These are phyloP conservation scores for Corythoichthys haematopterus DNA, from an alignment of 2,113 vertebrate genomes.

Conservation along the genomic window DNA sequence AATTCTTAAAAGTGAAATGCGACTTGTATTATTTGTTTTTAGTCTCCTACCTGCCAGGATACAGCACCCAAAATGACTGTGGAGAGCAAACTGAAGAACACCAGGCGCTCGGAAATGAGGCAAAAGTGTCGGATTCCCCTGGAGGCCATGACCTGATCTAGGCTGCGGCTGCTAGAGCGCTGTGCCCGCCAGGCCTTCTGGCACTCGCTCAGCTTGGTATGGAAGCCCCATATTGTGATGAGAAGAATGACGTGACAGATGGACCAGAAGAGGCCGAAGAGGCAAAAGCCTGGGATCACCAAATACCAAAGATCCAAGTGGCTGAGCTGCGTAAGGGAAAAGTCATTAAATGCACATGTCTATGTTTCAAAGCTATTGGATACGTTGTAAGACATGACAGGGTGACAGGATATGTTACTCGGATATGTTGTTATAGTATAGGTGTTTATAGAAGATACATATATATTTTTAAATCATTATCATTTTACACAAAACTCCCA, in stretches of 20 bases:
- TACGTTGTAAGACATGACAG: no score
- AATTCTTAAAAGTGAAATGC: conserved; percentile 16
- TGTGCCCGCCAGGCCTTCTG: conserved; percentile 84
- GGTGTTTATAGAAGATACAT: no score
- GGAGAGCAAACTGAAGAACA: conserved; percentile 87
- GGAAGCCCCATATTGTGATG: conserved; percentile 95
- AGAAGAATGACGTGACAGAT: conserved; percentile 91
- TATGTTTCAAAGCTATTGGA: not conserved
- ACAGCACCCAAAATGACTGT: conserved; percentile 86
- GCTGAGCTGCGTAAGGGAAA: conserved; percentile 60
- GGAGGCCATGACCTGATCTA: conserved; percentile 94
- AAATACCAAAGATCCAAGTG: conserved; percentile 90
- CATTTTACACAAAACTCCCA: no score
- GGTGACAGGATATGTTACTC: no score
- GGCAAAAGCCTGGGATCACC: conserved; percentile 93
- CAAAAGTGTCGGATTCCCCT: conserved; percentile 99
- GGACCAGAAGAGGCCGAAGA: conserved; percentile 94
- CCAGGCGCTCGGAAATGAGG: conserved; percentile 91
- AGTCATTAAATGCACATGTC: not conserved
- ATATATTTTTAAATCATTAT: no score
- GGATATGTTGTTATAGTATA: no score
- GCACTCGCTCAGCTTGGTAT: conserved; percentile 91
- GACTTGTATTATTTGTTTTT: not conserved
- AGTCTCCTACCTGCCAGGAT: conserved; percentile 88
- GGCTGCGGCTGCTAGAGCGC: conserved; percentile 77